phyloP scores from a whole-genome alignment of 2,888 invertebrate species.

The Hemithea aestivaria region DNA sequence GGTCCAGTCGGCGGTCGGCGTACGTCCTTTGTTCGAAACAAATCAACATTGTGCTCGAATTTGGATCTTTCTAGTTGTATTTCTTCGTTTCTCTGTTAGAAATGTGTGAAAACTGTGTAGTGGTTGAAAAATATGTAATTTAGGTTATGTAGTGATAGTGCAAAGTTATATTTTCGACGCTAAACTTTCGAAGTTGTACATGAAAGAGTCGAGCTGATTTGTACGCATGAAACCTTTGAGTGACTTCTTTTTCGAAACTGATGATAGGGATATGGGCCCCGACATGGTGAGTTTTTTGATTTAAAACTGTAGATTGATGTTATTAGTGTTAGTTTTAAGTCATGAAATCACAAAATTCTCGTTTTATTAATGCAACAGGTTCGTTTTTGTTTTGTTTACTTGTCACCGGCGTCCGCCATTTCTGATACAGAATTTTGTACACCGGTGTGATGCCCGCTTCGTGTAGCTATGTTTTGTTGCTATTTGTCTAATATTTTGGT shows the following conservation, averaged over 20 bases:
- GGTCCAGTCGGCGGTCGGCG: constrained; percentile 71
- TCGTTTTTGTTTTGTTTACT: constrained; percentile 80
- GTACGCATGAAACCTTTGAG: constrained; percentile 84
- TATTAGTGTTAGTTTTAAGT: constrained; percentile 57
- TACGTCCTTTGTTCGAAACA: constrained; percentile 79
- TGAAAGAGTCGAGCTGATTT: constrained; percentile 67
- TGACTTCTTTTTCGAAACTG: constrained; percentile 83
- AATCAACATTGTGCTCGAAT: constrained; percentile 74
- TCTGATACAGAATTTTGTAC: constrained; percentile 68
- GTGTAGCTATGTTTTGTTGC: constrained; percentile 3
- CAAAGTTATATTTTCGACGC: constrained; percentile 45
- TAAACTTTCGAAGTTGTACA: constrained; percentile 61
- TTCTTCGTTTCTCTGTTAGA: constrained; percentile 52
- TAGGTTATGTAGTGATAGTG: constrained; percentile 35
- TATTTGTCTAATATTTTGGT: background rate
- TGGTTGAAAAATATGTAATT: constrained; percentile 39
- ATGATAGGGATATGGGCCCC: constrained; percentile 90
- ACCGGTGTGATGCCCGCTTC: constrained; percentile 47
- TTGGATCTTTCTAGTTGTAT: constrained; percentile 59
- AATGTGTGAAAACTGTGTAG: constrained; percentile 46
- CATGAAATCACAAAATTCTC: constrained; percentile 54
- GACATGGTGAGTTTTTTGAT: constrained; percentile 83
- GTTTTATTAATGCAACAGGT: constrained; percentile 78
- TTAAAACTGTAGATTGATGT: constrained; percentile 37
- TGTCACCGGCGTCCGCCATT: constrained; percentile 81